Percentiles rank a stretch among this genome's conserved stretches.
phyloP scores from a whole-genome alignment of 1,140 invertebrate species.

The Pseudobourletiella spinata region DNA sequence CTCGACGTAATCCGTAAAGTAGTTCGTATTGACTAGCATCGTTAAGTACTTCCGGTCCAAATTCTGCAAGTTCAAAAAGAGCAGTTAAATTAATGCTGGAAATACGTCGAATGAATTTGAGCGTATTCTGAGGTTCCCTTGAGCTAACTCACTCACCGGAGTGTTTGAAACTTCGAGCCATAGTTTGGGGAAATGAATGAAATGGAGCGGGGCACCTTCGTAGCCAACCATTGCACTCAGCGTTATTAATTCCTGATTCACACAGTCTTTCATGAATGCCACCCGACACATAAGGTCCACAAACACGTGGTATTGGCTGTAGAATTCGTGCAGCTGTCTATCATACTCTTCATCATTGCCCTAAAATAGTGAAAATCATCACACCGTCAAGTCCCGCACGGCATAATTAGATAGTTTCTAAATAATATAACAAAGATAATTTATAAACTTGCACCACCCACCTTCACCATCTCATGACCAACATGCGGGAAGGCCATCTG shows the following conservation, averaged over 20 bases:
- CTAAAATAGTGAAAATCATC: slow-evolving; percentile 35
- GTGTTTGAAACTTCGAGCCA: slow-evolving; percentile 71
- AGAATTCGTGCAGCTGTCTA: slow-evolving; percentile 63
- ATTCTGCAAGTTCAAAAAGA: slow-evolving; percentile 47
- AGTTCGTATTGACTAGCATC: slow-evolving; percentile 64
- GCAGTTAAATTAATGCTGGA: no score
- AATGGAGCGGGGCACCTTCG: slow-evolving; percentile 71
- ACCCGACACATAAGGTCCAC: slow-evolving; percentile 80
- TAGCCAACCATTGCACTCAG: slow-evolving; percentile 75
- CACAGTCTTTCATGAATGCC: slow-evolving; percentile 44
- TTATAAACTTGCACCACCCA: no score
- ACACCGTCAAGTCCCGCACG: neutral
- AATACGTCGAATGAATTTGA: no score
- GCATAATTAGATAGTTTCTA: no score
- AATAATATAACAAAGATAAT: no score
- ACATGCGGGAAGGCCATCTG: slow-evolving; percentile 76
- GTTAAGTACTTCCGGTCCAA: slow-evolving; percentile 66
- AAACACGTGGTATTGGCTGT: slow-evolving; percentile 69
- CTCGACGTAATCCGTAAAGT: slow-evolving; percentile 74
- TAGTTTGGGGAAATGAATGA: slow-evolving; percentile 71
- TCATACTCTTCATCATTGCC: slow-evolving; percentile 73
- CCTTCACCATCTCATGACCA: slow-evolving; percentile 59
- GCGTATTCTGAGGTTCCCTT: no score
- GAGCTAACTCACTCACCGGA: slow-evolving; percentile 53
- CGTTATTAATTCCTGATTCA: slow-evolving; percentile 62